Conservation (phyloP, 2,113 vertebrate species). For the Rhynchomys soricoides region DNA sequence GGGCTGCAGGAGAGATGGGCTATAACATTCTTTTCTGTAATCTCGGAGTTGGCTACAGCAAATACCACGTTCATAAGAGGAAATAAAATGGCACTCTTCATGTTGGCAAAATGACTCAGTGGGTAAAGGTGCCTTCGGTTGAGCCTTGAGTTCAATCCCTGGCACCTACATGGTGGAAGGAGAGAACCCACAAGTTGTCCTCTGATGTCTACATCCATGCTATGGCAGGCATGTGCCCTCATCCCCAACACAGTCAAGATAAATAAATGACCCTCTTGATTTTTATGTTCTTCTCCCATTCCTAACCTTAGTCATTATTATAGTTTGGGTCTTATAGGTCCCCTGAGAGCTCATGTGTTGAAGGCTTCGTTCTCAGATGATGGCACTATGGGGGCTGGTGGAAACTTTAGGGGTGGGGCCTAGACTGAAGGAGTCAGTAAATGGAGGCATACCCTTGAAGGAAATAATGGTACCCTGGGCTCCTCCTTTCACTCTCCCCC, state of each 20-base stretch:
- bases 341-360: not conserved
- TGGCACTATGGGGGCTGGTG: too few relatives aligned
- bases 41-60: fast-evolving
- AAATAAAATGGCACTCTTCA: not conserved
- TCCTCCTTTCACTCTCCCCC: not conserved
- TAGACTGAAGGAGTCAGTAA: not conserved
- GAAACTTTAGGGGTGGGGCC: not conserved
- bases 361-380: not conserved
- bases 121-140: not conserved
- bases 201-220: not conserved
- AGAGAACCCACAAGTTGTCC: not conserved
- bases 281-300: not conserved
- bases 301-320: not conserved
- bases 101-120: not conserved
- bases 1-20: not conserved
- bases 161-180: not conserved
- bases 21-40: not conserved
- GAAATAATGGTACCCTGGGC: not conserved
- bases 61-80: not conserved
- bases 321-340: not conserved
- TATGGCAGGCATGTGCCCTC: not conserved
- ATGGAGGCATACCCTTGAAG: not conserved
- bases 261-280: not conserved
- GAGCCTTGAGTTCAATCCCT: not conserved
- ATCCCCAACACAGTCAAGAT: not conserved